phyloP scores from a whole-genome alignment of 1,140 invertebrate species.

The Leptinotarsa undecemlineata region DNA sequence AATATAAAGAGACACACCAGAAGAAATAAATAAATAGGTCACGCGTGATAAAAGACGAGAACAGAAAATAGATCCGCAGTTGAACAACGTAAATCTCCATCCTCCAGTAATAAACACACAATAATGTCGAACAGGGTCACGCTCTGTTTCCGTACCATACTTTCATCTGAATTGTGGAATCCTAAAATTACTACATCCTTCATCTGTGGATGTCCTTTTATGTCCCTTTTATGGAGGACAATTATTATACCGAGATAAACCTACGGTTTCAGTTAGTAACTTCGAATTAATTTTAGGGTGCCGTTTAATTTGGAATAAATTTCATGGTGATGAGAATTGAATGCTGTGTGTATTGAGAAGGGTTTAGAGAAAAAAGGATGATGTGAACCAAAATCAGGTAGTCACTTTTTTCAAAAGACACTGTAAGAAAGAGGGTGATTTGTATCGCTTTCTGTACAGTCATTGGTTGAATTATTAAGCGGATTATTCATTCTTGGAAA shows the following conservation, averaged over 20 bases:
- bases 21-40: too few relatives aligned
- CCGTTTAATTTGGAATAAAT: not conserved
- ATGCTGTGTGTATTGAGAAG: too few relatives aligned
- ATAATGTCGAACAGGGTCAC: not conserved
- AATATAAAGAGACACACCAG: too few relatives aligned
- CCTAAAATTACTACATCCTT: not conserved
- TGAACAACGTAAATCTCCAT: conserved; percentile 1
- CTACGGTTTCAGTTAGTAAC: conserved; percentile 5
- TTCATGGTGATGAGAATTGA: not conserved
- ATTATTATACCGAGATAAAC: not conserved
- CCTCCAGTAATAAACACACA: not conserved
- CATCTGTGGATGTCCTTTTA: conserved; percentile 1
- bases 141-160: not conserved
- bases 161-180: not conserved
- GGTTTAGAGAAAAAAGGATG: too few relatives aligned
- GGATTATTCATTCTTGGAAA: too few relatives aligned
- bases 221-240: not conserved
- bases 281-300: not conserved
- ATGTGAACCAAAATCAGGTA: too few relatives aligned
- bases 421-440: too few relatives aligned
- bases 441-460: too few relatives aligned
- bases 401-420: too few relatives aligned
- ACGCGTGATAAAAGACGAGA: too few relatives aligned
- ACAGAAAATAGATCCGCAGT: not conserved
- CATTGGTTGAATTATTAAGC: too few relatives aligned